Conservation (phyloP, 1,140 invertebrate genomes). For the Ips nitidus region DNA sequence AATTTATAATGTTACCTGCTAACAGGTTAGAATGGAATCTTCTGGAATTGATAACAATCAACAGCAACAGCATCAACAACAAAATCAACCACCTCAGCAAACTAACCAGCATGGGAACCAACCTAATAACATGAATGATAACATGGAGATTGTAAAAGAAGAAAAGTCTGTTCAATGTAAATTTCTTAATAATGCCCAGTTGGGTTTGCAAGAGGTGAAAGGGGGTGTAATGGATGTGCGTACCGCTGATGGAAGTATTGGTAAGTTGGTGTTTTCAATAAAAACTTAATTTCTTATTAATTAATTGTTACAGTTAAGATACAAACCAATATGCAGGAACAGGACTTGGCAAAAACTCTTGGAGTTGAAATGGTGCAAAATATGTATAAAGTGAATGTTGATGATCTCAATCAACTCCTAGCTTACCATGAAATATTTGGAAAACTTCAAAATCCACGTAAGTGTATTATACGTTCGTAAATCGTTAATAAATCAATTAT, state of each 20-base stretch:
- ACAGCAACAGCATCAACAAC: conserved; percentile 39
- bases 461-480: conserved; percentile 37
- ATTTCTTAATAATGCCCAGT: conserved; percentile 44
- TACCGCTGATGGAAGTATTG: conserved; percentile 67
- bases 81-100: conserved; percentile 9
- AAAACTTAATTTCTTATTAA: neutral
- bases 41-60: conserved; percentile 16
- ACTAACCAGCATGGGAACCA: conserved; percentile 27
- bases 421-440: conserved; percentile 87
- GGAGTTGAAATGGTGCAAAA: conserved; percentile 69
- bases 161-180: conserved; percentile 51
- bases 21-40: conserved; percentile 19
- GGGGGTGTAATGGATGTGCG: conserved; percentile 67
- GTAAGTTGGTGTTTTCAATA: conserved; percentile 6
- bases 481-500: neutral
- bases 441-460: conserved; percentile 69
- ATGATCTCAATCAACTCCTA: conserved; percentile 77
- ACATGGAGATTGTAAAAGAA: conserved; percentile 50
- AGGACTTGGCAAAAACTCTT: conserved; percentile 67
- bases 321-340: conserved; percentile 64
- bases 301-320: conserved; percentile 61
- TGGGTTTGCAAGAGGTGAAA: conserved; percentile 52
- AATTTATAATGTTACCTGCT: neutral
- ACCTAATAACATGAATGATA: conserved; percentile 37
- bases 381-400: conserved; percentile 81